Conservation (phyloP, 1,140 invertebrate genomes). For the Drosophila simulans region DNA sequence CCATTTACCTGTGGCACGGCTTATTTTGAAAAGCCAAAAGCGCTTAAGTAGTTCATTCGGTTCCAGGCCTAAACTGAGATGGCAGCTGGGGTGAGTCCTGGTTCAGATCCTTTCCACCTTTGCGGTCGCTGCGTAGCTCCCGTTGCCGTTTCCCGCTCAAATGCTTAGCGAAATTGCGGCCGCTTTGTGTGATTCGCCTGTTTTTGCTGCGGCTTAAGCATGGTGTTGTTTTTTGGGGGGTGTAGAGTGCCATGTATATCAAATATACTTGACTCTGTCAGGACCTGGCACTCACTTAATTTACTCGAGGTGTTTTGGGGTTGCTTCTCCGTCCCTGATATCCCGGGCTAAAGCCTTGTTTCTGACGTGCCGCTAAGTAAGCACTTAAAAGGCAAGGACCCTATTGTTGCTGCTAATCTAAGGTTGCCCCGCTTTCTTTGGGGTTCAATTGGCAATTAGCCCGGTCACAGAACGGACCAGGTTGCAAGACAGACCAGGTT, state of each 20-base stretch:
- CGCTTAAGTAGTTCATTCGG: constrained; percentile 70
- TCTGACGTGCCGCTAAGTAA: constrained; percentile 77
- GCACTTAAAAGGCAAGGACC: constrained; percentile 49
- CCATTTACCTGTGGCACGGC: constrained; percentile 51
- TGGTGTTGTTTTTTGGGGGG: constrained; percentile 25
- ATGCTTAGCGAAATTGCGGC: constrained; percentile 74
- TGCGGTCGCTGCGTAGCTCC: constrained; percentile 16
- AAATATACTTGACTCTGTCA: constrained; percentile 68
- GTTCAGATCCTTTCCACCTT: constrained; percentile 10
- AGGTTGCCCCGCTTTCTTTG: constrained; percentile 15
- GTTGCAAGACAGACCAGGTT: constrained; percentile 20
- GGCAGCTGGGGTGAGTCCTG: constrained; percentile 10
- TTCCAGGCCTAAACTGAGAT: constrained; percentile 16
- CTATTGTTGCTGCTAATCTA: constrained; percentile 36
- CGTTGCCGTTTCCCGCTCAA: constrained; percentile 54
- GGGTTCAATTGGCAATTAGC: constrained; percentile 55
- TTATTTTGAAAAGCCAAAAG: constrained; percentile 59
- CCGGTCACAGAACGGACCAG: constrained; percentile 1
- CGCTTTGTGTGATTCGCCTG: constrained; percentile 55
- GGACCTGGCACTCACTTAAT: constrained; percentile 70
- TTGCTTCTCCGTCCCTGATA: background rate
- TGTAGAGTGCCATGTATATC: constrained; percentile 47
- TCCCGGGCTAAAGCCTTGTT: constrained; percentile 67
- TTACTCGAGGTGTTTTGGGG: constrained; percentile 52
- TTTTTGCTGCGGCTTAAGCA: constrained; percentile 44